A percentile compares a stretch with the other conserved stretches of the same genome.
Conservation (phyloP, 2,797 vertebrate species). For the Distichodus sexfasciatus region DNA sequence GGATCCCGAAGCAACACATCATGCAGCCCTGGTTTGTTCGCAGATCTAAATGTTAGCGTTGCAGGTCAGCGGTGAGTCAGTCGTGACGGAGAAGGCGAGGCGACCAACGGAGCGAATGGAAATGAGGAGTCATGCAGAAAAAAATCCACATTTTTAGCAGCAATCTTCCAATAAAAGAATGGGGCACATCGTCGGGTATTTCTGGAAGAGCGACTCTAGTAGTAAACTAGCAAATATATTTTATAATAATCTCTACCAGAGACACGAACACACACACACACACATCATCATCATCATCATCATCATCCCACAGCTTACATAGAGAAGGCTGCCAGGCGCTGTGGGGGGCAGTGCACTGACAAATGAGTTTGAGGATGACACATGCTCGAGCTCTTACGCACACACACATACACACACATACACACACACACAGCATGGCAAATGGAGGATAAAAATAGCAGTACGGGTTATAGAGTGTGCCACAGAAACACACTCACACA, state of each 20-base stretch:
- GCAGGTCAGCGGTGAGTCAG: too few species aligned
- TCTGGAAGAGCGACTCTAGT: neutral
- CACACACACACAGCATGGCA: neutral
- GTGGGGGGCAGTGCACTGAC: conserved; percentile 18
- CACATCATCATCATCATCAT: neutral
- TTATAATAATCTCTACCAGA: conserved; percentile 18
- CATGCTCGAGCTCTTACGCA: neutral
- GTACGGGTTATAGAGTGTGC: neutral
- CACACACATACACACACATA: neutral
- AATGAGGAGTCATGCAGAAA: too few species aligned
- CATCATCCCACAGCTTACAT: neutral
- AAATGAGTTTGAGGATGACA: conserved; percentile 27
- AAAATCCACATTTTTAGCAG: neutral
- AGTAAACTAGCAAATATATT: conserved; percentile 19
- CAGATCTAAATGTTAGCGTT: too few species aligned
- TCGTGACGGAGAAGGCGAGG: too few species aligned
- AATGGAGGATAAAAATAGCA: neutral
- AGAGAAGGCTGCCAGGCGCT: conserved; percentile 12
- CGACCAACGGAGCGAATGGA: too few species aligned
- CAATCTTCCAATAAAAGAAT: neutral
- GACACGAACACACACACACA: neutral
- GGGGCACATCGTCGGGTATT: neutral
- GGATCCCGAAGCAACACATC: too few species aligned
- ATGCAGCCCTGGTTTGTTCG: too few species aligned
- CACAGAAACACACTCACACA: too few species aligned